Conservation (phyloP, 1,140 invertebrate genomes). For the Heterodera carotae region DNA sequence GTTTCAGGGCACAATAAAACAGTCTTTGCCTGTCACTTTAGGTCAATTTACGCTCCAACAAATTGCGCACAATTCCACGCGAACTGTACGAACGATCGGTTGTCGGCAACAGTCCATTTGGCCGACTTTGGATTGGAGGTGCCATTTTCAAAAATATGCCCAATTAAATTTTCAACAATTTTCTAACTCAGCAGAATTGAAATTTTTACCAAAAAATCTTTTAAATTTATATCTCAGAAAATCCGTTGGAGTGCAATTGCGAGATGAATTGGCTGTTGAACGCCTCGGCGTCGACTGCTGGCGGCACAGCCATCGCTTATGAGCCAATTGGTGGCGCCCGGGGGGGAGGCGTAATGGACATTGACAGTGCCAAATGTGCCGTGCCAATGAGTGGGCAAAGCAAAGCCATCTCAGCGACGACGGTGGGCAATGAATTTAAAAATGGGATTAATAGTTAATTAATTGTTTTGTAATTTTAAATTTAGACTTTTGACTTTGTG, state of each 20-base stretch:
- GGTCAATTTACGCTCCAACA: slow-evolving; percentile 55
- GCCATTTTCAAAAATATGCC: too few relatives aligned
- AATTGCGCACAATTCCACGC: slow-evolving; percentile 40
- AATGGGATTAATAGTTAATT: not conserved
- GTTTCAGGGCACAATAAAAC: not conserved
- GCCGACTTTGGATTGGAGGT: slow-evolving; percentile 31
- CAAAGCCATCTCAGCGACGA: not conserved
- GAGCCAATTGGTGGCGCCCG: not conserved
- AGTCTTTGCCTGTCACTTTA: not conserved
- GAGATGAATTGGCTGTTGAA: slow-evolving; percentile 55
- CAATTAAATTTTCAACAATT: not conserved
- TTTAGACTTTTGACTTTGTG: slow-evolving; percentile 37
- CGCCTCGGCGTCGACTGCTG: not conserved
- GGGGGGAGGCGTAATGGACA: slow-evolving; percentile 36
- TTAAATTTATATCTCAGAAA: slow-evolving; percentile 18
- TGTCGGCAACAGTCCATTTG: slow-evolving; percentile 27
- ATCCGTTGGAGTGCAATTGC: slow-evolving; percentile 56
- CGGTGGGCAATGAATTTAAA: too few relatives aligned
- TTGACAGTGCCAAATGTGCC: slow-evolving; percentile 38
- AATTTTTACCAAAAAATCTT: not conserved
- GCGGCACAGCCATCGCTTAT: not conserved
- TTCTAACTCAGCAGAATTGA: not conserved
- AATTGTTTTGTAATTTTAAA: not conserved
- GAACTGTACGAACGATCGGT: slow-evolving; percentile 31
- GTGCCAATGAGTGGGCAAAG: slow-evolving; percentile 39